A percentile compares a stretch with the other conserved stretches of the same genome.
Evolutionary conservation across 2,113 vertebrate species (phyloP).

Genomic region (Platycercus adscitus): DNA sequence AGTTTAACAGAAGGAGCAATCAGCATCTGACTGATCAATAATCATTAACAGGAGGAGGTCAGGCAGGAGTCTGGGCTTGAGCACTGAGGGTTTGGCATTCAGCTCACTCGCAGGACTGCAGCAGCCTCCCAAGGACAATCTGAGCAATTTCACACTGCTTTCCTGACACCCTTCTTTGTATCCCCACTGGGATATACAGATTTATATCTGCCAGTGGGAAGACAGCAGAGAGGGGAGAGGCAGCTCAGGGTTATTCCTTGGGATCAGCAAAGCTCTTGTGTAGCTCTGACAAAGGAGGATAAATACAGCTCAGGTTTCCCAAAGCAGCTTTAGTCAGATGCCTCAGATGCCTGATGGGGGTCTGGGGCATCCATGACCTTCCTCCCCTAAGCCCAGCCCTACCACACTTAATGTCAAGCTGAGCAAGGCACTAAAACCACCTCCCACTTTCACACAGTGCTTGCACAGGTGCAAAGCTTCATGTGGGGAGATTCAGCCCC

Average conservation of each 20-base stretch:
- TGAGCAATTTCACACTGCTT: rapidly evolving
- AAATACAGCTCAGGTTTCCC: not conserved
- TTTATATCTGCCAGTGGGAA: not conserved
- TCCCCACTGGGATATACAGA: not conserved
- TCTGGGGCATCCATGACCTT: rapidly evolving
- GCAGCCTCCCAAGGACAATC: not conserved
- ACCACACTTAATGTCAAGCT: not conserved
- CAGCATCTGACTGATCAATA: slow-evolving; percentile 10
- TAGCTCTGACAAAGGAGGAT: not conserved
- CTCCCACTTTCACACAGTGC: not conserved
- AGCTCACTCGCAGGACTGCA: not conserved
- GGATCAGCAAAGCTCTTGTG: not conserved
- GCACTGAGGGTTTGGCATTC: not conserved
- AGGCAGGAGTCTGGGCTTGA: not conserved
- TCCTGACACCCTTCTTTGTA: not conserved
- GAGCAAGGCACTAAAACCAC: not conserved
- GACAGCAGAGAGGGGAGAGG: not conserved
- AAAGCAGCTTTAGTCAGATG: not conserved
- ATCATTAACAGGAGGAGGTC: slow-evolving; percentile 35
- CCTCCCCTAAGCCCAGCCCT: not conserved
- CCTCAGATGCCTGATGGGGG: too few species aligned
- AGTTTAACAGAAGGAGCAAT: not conserved
- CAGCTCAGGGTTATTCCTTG: not conserved
- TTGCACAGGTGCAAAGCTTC: not conserved
- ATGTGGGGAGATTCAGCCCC: too few species aligned